Base-by-base conservation (phyloP, 1,140 invertebrate species). In the Rhopalosiphum padi region DNA sequence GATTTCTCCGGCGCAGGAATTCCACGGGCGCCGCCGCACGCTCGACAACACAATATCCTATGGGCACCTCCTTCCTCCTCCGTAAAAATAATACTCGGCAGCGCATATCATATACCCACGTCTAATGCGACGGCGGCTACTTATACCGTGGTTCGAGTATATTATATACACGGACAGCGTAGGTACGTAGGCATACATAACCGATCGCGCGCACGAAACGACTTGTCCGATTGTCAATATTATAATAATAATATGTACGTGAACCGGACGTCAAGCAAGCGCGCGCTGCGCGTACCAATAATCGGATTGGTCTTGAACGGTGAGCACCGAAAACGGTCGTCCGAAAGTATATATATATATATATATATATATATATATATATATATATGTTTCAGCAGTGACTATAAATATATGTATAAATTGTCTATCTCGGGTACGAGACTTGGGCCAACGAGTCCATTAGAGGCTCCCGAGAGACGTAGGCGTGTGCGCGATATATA, bases 221-320 rank as follows among this genome's bases (percentile, higher is more conserved):
- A 43, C 89, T 90, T 68, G 89, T 90, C 89, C 89, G 55, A 55
- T 68, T 90, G 89, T 90, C 89, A 90, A 90, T 90, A 85, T 43
- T 85, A 83, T 88, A 46, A 87, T 46, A 87, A 48, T 46, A 87
- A 87, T n/a, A n/a, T 48, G 43, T 87, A 87, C 85, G 30, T 46
- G 30, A n/a, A 77, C 60, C 43, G 43, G 43, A 86, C 85, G 85
- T 86, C 85, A 55, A 23, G 53, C 88, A 51, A 23, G 35, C 30
- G 22, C 46, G 25, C 35, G 22, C 43, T 43, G n/a, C 3, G 21
- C 11, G n/a, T 4, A 87, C 46, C 11, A 48, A n/a, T 88, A 85
- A 89, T 89, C 88, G 51, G 35, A 89, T 89, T 51, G 88, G 37
- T 41, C 15, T 55, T 55, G 22, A 51, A 89, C 87, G 35, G 41